Conservation (phyloP, 2,888 invertebrate genomes). For the Eumerus sabulonum region DNA sequence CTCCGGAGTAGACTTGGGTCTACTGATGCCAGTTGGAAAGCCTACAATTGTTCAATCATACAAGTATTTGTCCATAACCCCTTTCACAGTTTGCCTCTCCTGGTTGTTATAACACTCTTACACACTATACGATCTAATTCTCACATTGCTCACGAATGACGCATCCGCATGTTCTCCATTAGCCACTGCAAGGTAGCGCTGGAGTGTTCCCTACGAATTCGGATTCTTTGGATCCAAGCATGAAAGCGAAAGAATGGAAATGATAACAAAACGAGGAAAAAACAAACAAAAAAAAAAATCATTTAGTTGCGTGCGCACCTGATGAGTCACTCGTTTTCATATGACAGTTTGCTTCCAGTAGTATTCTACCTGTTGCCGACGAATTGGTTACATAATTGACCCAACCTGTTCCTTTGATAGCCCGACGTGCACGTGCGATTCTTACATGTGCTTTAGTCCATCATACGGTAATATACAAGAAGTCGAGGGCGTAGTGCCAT, state of each 20-base stretch:
- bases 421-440: conserved; percentile 6
- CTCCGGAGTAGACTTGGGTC: too few relatives aligned
- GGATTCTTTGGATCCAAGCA: conserved; percentile 15
- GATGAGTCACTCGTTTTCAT: conserved; percentile 40
- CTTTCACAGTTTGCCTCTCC: too few relatives aligned
- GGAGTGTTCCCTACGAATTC: conserved; percentile 16
- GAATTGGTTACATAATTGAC: conserved; percentile 11
- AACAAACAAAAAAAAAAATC: conserved; percentile 5
- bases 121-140: too few relatives aligned
- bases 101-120: too few relatives aligned
- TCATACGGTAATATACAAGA: too few relatives aligned
- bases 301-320: conserved; percentile 20
- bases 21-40: too few relatives aligned
- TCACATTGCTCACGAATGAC: background rate
- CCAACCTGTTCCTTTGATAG: background rate
- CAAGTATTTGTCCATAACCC: too few relatives aligned
- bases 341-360: conserved; percentile 1
- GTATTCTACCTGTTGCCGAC: conserved; percentile 34
- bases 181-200: conserved; percentile 1
- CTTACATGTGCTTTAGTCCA: too few relatives aligned
- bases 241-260: background rate
- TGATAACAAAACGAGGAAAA: background rate
- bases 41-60: too few relatives aligned
- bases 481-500: too few relatives aligned
- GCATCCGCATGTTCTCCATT: background rate